Evolutionary conservation across 2,888 invertebrate species (phyloP).

Genomic region (Cheilosia vulpina): DNA sequence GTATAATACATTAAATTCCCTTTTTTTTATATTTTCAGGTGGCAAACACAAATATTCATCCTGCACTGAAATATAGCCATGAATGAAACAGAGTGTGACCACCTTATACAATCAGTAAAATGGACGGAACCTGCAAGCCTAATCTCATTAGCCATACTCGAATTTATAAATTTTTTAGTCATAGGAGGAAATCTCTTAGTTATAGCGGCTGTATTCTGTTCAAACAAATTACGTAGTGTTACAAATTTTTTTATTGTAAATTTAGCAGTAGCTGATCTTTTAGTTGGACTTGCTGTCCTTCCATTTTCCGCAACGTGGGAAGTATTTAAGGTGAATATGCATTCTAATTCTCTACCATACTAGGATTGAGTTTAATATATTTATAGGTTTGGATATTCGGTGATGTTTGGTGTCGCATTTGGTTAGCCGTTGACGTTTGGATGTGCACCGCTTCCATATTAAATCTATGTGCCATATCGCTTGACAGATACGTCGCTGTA

Average conservation of each 20-base stretch:
- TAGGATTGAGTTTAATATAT: background rate
- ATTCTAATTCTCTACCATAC: conserved; percentile 21
- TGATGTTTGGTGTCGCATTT: conserved; percentile 96
- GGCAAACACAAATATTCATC: conserved; percentile 81
- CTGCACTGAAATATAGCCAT: conserved; percentile 86
- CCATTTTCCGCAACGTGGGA: conserved; percentile 98
- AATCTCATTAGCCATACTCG: conserved; percentile 90
- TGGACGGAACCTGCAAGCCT: conserved; percentile 92
- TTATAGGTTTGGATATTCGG: conserved; percentile 98
- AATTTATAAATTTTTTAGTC: conserved; percentile 94
- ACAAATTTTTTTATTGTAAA: conserved; percentile 99
- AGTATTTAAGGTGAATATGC: conserved; percentile 89
- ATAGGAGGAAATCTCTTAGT: conserved; percentile 96
- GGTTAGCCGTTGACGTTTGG: conserved; percentile 99
- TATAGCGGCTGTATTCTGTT: conserved; percentile 95
- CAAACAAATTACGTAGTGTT: conserved; percentile 95
- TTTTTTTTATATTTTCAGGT: conserved; percentile 79
- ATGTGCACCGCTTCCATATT: conserved; percentile 99
- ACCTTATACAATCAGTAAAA: conserved; percentile 90
- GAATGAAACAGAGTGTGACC: conserved; percentile 92
- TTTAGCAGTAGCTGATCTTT: conserved; percentile 96
- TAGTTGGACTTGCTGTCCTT: conserved; percentile 97
- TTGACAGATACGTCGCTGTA: conserved; percentile 98
- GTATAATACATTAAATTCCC: no score
- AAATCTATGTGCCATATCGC: conserved; percentile 97